Evolutionary conservation across 2,888 invertebrate genomes (phyloP), one percentile per base, ranked within the genome.

Genomic region (Ametastegia equiseti): DNA sequence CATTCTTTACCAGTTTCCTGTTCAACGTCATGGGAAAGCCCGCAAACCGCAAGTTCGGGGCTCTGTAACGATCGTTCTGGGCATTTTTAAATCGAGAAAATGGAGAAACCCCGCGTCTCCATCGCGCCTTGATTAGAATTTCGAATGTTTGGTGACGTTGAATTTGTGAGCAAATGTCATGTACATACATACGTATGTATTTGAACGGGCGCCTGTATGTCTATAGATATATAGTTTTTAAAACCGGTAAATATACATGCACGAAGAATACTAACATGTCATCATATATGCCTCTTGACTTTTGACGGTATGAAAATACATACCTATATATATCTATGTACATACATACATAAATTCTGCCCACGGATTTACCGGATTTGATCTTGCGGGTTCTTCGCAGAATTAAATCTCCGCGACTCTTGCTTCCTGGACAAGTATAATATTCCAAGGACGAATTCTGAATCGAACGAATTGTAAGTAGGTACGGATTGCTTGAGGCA

Each of bases 381-480:
- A 23, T 60, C 60, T 30, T 2, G 60, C 30, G 15, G 13, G 23
- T 60, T 60, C 60, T 30, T 60, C 30, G 13, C 23, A 60, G 60
- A 60, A 60, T 60, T 15, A 15, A 60, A n/a, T n/a, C 30, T 60
- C 30, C 1, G 1, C 15, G 60, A 23, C 54, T 60, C 13, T 30
- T 30, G 15, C 60, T 60, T 60, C 60, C 60, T 30, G 60, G 60
- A 60, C 30, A 60, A 60, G 60, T 30, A 60, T 60, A 60, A 60
- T 60, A 60, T 30, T 60, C 60, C 60, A 60, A 60, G 60, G 60
- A 30, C 30, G 6, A 30, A 15, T 60, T 30, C 11, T 13, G 30
- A 30, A 60, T 3, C 30, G 9, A 23, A 30, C 4, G 27, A 1
- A 30, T 30, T n/a, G n/a, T n/a, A n/a, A n/a, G n/a, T n/a, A n/a